Evolutionary conservation across 2,888 invertebrate species (phyloP).

Genomic region (Belgica antarctica): DNA sequence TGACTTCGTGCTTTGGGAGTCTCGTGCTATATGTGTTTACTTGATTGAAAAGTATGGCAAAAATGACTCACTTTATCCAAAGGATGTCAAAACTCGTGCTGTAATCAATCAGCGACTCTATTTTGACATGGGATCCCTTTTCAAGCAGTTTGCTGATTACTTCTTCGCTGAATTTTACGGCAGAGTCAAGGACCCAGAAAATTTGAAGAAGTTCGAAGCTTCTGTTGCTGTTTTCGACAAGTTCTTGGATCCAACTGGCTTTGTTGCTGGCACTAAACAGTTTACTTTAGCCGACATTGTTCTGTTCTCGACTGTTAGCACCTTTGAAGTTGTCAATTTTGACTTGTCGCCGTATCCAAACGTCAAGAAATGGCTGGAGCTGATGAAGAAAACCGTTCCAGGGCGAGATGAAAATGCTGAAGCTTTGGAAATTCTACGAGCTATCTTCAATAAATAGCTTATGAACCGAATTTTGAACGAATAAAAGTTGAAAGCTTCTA

Average conservation of each 20-base stretch:
- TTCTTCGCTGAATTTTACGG: conserved; percentile 59
- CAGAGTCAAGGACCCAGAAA: conserved; percentile 59
- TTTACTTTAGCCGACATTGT: conserved; percentile 77
- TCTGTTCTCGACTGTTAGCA: conserved; percentile 67
- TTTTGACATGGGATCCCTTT: conserved; percentile 71
- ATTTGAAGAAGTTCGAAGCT: conserved; percentile 66
- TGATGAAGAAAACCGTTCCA: conserved; percentile 59
- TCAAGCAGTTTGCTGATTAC: conserved; percentile 63
- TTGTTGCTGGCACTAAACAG: conserved; percentile 65
- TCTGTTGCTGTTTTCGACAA: conserved; percentile 67
- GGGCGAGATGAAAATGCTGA: conserved; percentile 62
- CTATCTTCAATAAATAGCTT: not conserved
- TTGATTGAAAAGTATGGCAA: conserved; percentile 48
- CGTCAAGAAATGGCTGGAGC: conserved; percentile 63
- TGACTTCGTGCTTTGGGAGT: conserved; percentile 32
- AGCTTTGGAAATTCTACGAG: not conserved
- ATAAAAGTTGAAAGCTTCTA: not conserved
- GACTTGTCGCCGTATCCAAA: conserved; percentile 70
- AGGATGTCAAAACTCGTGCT: conserved; percentile 67
- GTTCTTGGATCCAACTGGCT: conserved; percentile 70
- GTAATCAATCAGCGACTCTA: conserved; percentile 69
- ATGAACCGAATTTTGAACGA: not conserved
- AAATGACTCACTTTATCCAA: conserved; percentile 66
- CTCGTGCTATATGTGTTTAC: conserved; percentile 40
- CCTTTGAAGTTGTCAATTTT: conserved; percentile 65